Base-by-base conservation (phyloP, 2,113 vertebrate species). In the Rutilus rutilus region DNA sequence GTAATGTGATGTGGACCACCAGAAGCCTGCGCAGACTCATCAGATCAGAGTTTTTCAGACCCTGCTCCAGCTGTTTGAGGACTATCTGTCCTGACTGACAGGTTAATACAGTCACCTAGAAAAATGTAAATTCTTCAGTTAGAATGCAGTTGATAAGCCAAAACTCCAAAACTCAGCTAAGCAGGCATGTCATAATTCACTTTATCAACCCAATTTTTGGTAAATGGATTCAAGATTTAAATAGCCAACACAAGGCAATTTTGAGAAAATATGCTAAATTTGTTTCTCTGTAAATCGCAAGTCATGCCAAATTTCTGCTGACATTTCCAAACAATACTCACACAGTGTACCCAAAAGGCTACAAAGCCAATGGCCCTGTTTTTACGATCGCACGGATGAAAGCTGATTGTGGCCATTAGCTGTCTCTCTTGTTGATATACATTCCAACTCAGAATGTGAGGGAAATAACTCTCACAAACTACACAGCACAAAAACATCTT, bases 51-150 rank as follows among this genome's bases (percentile, higher is more conserved):
- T 95, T 94, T 86, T 93, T 96, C 50, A 98, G 86, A 1, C 95
- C 96, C 33, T 88, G 86, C 87, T 97, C 96, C 88, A 99, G 86
- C 60, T 94, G 95, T 71, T 87, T 93, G 45, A 96, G 93, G 73
- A 97, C 79, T 10, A 93, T 88, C 57, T 69, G 93, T 76, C 96
- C 94, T 5, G 92, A 86, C 77, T 96, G 96, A 81, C 96, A 93
- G 84, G 96, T 98, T 90, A 99, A 89, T 91, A 99, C 85, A 0
- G 96, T 97, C 89, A 99, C 94, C 98, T 99, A 92, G 64, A 78
- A 47, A 83, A 30, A 78, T 9, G 19, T 15, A 77, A 77, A 59
- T 42, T 6, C 2, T 17, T 54, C 54, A 25, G 25, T 82, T 50
- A 36, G 47, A 8, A 73, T 67, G 25, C 42, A 60, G 17, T 57